phyloP scores from a whole-genome alignment of 2,113 vertebrate species.

The Dascyllus trimaculatus region DNA sequence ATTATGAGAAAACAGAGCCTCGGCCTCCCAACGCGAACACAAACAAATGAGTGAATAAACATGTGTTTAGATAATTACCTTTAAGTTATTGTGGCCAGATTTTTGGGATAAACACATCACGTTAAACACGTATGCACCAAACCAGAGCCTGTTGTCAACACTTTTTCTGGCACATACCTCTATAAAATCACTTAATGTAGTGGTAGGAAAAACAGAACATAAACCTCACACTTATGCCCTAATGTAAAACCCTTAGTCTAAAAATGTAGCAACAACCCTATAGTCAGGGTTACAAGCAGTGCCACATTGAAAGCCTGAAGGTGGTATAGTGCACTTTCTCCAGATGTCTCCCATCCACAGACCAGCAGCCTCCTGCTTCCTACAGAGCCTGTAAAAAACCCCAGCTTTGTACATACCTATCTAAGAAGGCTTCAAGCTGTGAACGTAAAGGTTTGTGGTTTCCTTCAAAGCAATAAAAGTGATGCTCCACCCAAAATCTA shows the following conservation, averaged over 20 bases:
- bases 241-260: neutral
- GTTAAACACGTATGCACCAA: neutral
- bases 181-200: neutral
- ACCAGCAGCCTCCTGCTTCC: slow-evolving; percentile 68
- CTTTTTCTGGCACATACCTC: neutral
- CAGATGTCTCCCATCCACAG: slow-evolving; percentile 63
- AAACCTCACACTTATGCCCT: neutral
- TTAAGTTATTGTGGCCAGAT: neutral
- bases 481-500: slow-evolving; percentile 46
- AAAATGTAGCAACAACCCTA: neutral
- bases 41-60: slow-evolving; percentile 4
- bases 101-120: neutral
- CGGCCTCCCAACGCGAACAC: no score
- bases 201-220: neutral
- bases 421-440: slow-evolving; percentile 65
- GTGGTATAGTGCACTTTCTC: slow-evolving; percentile 29
- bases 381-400: slow-evolving; percentile 64
- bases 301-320: slow-evolving; percentile 34
- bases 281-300: neutral
- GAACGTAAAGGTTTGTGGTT: slow-evolving; percentile 60
- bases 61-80: slow-evolving; percentile 26
- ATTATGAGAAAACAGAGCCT: neutral
- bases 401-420: slow-evolving; percentile 51
- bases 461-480: slow-evolving; percentile 53
- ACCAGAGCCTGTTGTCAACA: slow-evolving; percentile 3